phyloP scores from a whole-genome alignment of 2,888 invertebrate species.

The Nemapogon koenigi region DNA sequence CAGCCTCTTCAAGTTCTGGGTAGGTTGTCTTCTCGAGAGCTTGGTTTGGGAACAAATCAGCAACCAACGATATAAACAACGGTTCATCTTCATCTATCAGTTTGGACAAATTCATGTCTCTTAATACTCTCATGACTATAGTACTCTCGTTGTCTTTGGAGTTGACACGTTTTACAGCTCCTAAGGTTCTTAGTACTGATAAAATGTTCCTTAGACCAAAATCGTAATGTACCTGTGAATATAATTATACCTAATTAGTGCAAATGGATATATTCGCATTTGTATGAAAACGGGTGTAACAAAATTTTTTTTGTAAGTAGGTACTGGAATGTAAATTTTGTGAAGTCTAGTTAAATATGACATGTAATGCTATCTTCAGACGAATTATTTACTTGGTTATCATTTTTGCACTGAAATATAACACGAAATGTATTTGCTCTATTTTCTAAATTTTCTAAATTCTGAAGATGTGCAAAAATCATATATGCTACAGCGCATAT shows the following conservation, averaged over 20 bases:
- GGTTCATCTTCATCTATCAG: constrained; percentile 97
- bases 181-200: constrained; percentile 91
- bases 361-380: too few species aligned
- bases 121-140: constrained; percentile 95
- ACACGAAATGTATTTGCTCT: too few species aligned
- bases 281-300: too few species aligned
- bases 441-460: too few species aligned
- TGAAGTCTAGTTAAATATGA: too few species aligned
- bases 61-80: constrained; percentile 93
- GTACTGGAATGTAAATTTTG: too few species aligned
- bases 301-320: too few species aligned
- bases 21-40: constrained; percentile 70
- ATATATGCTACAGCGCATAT: too few species aligned
- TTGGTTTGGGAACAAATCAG: constrained; percentile 96
- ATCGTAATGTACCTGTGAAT: constrained; percentile 88
- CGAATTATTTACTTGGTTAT: too few species aligned
- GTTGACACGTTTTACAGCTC: constrained; percentile 90
- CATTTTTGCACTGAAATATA: too few species aligned
- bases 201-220: constrained; percentile 95
- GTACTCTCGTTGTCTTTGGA: constrained; percentile 93
- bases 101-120: constrained; percentile 98
- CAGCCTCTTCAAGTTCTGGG: constrained; percentile 87
- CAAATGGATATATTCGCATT: too few species aligned
- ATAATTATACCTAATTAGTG: background rate
- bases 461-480: too few species aligned